Evolutionary conservation across 1,140 invertebrate species (phyloP).

Genomic region (Drosophila tropicalis): DNA sequence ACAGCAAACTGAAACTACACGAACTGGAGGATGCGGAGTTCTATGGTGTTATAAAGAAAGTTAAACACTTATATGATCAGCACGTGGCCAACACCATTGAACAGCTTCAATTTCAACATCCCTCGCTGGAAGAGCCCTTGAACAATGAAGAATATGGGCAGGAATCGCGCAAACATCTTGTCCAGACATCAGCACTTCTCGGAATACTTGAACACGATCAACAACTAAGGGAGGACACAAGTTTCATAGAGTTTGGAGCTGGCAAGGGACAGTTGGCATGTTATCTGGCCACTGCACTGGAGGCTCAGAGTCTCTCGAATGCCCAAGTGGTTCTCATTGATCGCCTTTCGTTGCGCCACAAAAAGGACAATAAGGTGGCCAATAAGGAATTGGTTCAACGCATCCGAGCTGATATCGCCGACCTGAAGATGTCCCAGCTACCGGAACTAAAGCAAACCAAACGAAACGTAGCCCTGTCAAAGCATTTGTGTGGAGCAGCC

Average conservation of each 20-base stretch:
- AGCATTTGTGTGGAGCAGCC: constrained; percentile 93
- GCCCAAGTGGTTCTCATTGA: constrained; percentile 89
- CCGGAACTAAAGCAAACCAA: constrained; percentile 83
- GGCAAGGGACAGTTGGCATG: constrained; percentile 92
- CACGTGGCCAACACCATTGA: constrained; percentile 82
- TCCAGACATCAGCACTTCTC: constrained; percentile 88
- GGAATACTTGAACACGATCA: constrained; percentile 85
- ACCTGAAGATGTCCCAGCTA: constrained; percentile 87
- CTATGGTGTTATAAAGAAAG: constrained; percentile 83
- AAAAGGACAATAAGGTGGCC: constrained; percentile 89
- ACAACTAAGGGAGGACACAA: constrained; percentile 85
- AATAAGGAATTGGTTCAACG: constrained; percentile 85
- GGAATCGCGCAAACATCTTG: constrained; percentile 87
- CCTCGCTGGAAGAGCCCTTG: constrained; percentile 86
- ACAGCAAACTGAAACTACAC: constrained; percentile 76
- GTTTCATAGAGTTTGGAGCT: constrained; percentile 93
- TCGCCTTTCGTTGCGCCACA: constrained; percentile 90
- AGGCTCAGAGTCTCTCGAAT: constrained; percentile 77
- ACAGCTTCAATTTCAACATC: constrained; percentile 83
- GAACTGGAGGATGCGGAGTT: constrained; percentile 83
- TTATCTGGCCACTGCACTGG: constrained; percentile 87
- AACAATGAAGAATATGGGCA: constrained; percentile 86
- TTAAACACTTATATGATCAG: constrained; percentile 83
- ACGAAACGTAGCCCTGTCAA: constrained; percentile 89
- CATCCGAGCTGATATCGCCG: constrained; percentile 89